These are phyloP conservation scores for Yponomeuta plumbellus DNA, from an alignment of 2,888 invertebrate genomes.

Conservation along the genomic window DNA sequence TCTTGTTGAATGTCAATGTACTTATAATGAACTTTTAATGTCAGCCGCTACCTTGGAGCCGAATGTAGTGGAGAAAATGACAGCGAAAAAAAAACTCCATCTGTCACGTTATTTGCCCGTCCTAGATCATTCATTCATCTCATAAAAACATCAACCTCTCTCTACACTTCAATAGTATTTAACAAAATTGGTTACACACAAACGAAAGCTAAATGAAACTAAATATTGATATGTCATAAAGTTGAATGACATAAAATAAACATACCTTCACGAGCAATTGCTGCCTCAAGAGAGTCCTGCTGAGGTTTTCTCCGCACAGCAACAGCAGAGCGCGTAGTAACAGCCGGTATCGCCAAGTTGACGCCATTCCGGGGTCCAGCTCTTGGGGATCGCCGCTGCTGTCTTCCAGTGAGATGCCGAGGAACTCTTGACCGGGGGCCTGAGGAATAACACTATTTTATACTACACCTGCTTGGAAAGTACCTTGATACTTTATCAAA, in stretches of 20 bases:
- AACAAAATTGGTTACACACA: too few relatives aligned
- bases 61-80: too few relatives aligned
- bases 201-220: too few relatives aligned
- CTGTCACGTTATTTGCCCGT: not conserved
- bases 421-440: constrained; percentile 63
- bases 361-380: constrained; percentile 77
- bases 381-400: constrained; percentile 43
- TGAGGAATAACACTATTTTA: constrained; percentile 24
- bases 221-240: too few relatives aligned
- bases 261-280: constrained; percentile 85
- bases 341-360: constrained; percentile 86
- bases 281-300: constrained; percentile 87
- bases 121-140: too few relatives aligned
- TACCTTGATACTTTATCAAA: too few relatives aligned
- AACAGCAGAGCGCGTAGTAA: constrained; percentile 91
- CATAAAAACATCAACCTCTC: not conserved
- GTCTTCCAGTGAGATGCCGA: constrained; percentile 64
- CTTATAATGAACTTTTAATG: too few relatives aligned
- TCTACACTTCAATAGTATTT: not conserved
- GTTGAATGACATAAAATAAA: too few relatives aligned
- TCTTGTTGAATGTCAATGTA: too few relatives aligned
- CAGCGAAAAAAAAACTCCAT: too few relatives aligned
- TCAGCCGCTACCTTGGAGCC: too few relatives aligned
- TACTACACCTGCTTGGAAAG: too few relatives aligned
- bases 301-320: constrained; percentile 88